Percentiles rank a stretch among this genome's conserved stretches.
Conservation (phyloP, 2,113 vertebrate genomes). For the Macaca mulatta region DNA sequence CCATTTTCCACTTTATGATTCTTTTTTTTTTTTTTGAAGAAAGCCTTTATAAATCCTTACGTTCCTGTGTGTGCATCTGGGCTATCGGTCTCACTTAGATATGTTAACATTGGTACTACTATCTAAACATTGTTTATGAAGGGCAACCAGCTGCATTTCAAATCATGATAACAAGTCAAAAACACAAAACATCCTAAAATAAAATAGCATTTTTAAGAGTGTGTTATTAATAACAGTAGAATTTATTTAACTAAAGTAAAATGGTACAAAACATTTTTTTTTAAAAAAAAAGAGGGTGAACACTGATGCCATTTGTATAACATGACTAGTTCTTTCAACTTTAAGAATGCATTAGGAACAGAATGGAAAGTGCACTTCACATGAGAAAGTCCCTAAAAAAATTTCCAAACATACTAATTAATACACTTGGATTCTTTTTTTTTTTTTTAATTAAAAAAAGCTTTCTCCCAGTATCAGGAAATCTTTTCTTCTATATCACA, state of each 20-base stretch:
- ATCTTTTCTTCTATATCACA: not conserved
- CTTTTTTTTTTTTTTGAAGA: not conserved
- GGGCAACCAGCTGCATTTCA: not conserved
- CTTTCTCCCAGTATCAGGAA: not conserved
- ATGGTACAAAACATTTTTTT: not conserved
- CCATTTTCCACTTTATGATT: slow-evolving; percentile 41
- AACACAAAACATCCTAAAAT: slow-evolving; percentile 37
- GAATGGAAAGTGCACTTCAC: not conserved
- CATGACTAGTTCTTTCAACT: not conserved
- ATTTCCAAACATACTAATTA: not conserved
- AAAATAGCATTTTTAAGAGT: not conserved
- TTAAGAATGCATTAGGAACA: not conserved
- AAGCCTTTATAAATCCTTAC: slow-evolving; percentile 38
- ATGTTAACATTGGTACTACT: not conserved
- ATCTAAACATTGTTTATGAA: slow-evolving; percentile 9
- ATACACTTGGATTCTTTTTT: not conserved
- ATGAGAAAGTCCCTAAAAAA: not conserved
- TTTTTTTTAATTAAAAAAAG: not conserved
- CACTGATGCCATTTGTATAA: not conserved
- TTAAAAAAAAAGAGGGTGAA: not conserved
- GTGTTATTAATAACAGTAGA: not conserved
- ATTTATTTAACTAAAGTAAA: slow-evolving; percentile 28
- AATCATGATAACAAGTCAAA: slow-evolving; percentile 43
- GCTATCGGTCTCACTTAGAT: not conserved
- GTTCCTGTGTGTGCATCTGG: not conserved